Evolutionary conservation across 1,140 invertebrate genomes (phyloP).

Genomic region (Delia radicum): DNA sequence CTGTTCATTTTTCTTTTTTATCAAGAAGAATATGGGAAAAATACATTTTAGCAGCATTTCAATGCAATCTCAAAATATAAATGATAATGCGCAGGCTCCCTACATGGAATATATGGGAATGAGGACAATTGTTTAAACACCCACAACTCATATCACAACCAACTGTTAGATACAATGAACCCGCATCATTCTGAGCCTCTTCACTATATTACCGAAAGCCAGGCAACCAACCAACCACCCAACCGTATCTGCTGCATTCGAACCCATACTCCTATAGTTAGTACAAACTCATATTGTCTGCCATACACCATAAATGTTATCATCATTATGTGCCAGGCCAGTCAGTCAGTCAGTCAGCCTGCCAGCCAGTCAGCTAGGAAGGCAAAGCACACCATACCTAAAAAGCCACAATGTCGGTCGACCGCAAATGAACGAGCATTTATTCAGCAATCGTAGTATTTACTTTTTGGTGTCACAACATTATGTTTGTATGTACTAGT

Average conservation of each 20-base stretch:
- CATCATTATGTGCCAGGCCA: not conserved
- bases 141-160: not conserved
- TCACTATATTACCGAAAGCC: not conserved
- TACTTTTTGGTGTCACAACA: conserved; percentile 13
- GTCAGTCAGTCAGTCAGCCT: not conserved
- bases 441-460: conserved; percentile 1
- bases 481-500: not conserved
- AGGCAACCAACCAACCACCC: not conserved
- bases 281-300: too few species aligned
- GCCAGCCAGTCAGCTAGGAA: not conserved
- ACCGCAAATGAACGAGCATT: conserved; percentile 18
- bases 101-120: not conserved
- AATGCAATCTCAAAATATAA: not conserved
- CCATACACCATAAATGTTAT: too few species aligned
- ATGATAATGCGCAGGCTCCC: conserved; percentile 4
- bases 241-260: not conserved
- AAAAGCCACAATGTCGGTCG: conserved; percentile 2
- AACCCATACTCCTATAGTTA: too few species aligned
- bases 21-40: not conserved
- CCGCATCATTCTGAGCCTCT: not conserved
- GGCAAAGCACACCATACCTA: not conserved
- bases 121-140: not conserved
- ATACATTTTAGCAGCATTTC: conserved; percentile 1
- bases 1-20: too few species aligned
- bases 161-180: conserved; percentile 14